Conservation (phyloP, 1,140 invertebrate genomes). For the Sitodiplosis mosellana region DNA sequence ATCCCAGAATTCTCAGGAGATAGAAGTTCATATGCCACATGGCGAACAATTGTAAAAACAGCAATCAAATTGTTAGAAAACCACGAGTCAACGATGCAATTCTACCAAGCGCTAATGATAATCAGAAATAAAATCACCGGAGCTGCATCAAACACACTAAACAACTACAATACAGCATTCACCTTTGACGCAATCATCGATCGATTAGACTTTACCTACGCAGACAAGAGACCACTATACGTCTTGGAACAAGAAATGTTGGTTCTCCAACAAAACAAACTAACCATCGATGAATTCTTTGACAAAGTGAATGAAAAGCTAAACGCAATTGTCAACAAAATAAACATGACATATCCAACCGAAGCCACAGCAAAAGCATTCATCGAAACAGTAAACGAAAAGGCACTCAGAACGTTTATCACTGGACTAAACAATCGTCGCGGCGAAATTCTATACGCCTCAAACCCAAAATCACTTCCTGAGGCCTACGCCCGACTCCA, state of each 20-base stretch:
- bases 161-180: slow-evolving; percentile 6
- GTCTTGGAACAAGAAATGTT: slow-evolving; percentile 7
- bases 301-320: not conserved
- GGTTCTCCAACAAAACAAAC: slow-evolving; percentile 3
- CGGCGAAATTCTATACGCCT: no score
- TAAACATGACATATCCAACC: not conserved
- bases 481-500: no score
- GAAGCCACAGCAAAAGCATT: not conserved
- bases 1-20: no score
- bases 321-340: slow-evolving; percentile 1
- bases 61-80: no score
- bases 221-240: slow-evolving; percentile 8
- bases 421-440: not conserved
- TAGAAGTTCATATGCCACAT: no score
- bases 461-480: no score
- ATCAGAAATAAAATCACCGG: slow-evolving; percentile 11
- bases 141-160: slow-evolving; percentile 6
- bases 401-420: not conserved
- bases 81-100: no score
- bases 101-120: slow-evolving; percentile 7
- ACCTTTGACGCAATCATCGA: slow-evolving; percentile 10
- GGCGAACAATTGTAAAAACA: no score
- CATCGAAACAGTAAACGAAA: not conserved
- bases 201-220: slow-evolving; percentile 7
- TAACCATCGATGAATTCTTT: not conserved